These are phyloP conservation scores for Tenebrosternarchus preto DNA, from an alignment of 2,113 vertebrate genomes.

Conservation along the genomic window DNA sequence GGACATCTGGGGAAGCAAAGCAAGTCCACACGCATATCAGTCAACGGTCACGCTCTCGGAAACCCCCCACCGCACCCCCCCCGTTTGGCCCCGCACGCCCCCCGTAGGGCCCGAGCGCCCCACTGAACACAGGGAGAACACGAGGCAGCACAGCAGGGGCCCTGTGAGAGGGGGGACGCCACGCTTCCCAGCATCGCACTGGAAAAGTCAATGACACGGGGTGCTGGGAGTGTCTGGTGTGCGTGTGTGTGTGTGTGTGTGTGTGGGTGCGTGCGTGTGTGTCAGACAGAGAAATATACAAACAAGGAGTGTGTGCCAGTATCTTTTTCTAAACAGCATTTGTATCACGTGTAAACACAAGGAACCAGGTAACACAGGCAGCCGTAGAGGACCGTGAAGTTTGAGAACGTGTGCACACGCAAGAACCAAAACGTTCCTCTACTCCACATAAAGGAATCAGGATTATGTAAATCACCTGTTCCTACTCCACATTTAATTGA, in stretches of 20 bases:
- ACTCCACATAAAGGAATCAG: background rate
- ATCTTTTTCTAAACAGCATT: background rate
- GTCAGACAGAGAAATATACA: background rate
- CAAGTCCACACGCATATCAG: constrained; percentile 28
- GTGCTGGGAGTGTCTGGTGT: background rate
- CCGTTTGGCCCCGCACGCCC: no score
- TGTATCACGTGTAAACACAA: background rate
- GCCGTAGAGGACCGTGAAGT: background rate
- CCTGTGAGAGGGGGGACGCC: background rate
- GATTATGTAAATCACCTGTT: background rate
- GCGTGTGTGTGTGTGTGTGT: no score
- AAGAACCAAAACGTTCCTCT: background rate
- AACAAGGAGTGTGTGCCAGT: background rate
- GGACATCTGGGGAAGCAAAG: constrained; percentile 78
- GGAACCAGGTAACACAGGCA: no score
- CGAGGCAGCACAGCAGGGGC: constrained; percentile 11
- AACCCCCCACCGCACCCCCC: no score
- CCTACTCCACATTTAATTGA: background rate
- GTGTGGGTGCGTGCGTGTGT: no score
- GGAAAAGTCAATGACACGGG: constrained; percentile 26
- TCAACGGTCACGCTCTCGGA: constrained; percentile 19
- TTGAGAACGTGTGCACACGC: background rate
- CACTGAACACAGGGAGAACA: background rate
- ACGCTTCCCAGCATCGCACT: constrained; percentile 24
- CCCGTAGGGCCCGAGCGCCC: no score